Conservation (phyloP, 2,113 vertebrate species). For the Pitta sordida region DNA sequence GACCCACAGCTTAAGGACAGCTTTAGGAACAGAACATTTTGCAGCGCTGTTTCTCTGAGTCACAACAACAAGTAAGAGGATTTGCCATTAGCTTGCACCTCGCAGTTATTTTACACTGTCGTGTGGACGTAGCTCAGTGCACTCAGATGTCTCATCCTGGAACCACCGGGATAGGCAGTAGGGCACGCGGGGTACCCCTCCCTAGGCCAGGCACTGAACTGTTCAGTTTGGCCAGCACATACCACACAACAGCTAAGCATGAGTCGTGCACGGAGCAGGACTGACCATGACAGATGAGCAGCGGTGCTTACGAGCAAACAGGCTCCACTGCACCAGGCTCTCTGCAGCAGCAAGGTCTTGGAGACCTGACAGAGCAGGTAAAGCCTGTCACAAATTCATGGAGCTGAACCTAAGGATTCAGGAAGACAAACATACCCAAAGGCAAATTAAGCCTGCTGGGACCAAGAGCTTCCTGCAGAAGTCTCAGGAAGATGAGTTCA, state of each 20-base stretch:
- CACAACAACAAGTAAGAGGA: not conserved
- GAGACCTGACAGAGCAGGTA: conserved; percentile 4
- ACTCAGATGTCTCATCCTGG: not conserved
- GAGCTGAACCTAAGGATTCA: not conserved
- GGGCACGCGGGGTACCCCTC: not conserved
- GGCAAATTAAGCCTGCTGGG: not conserved
- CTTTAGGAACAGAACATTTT: not conserved
- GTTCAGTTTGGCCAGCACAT: not conserved
- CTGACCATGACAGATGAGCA: not conserved
- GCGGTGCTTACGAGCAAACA: not conserved
- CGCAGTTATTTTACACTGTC: rapidly evolving
- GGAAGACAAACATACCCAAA: not conserved
- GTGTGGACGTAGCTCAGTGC: rapidly evolving
- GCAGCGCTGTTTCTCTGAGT: not conserved
- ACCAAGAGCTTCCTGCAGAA: not conserved
- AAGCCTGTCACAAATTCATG: not conserved
- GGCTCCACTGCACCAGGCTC: rapidly evolving
- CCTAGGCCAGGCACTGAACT: not conserved
- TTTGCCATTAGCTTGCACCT: not conserved
- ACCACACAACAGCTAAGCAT: rapidly evolving
- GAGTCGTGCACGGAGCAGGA: rapidly evolving
- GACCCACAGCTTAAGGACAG: not conserved
- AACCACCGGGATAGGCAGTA: not conserved
- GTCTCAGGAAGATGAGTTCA: not conserved
- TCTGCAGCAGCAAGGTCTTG: not conserved